Conservation (phyloP, 2,888 invertebrate species). For the Lepeophtheirus nordmannii region DNA sequence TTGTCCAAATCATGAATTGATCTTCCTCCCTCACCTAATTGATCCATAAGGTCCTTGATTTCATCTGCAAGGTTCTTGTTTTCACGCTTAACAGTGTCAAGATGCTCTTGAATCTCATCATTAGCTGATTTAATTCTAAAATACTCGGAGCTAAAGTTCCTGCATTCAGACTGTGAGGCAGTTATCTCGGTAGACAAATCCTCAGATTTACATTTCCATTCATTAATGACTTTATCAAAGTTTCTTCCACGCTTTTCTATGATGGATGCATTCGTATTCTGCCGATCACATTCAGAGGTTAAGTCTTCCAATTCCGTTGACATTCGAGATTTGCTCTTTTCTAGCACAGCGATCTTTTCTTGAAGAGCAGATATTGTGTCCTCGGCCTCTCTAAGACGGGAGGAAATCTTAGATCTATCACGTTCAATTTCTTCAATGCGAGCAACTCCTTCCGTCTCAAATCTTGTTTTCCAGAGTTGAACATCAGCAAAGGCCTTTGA, state of each 20-base stretch:
- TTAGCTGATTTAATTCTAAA: conserved; percentile 23
- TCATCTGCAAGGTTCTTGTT: conserved; percentile 34
- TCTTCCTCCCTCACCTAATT: conserved; percentile 36
- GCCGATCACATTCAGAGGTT: conserved; percentile 34
- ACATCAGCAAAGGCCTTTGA: conserved; percentile 22
- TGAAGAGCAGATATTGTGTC: conserved; percentile 40
- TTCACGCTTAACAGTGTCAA: conserved; percentile 22
- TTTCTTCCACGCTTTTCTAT: conserved; percentile 39
- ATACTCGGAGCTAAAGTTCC: conserved; percentile 22
- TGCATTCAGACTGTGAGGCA: conserved; percentile 19
- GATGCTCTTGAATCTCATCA: conserved; percentile 16
- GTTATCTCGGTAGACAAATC: conserved; percentile 18
- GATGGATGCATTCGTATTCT: conserved; percentile 42
- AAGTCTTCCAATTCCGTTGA: conserved; percentile 43
- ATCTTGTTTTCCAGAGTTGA: conserved; percentile 19
- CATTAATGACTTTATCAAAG: conserved; percentile 37
- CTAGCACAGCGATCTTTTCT: conserved; percentile 39
- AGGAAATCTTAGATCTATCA: conserved; percentile 34
- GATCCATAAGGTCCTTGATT: conserved; percentile 34
- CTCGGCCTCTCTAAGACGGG: conserved; percentile 41
- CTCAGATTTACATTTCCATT: conserved; percentile 18
- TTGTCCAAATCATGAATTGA: conserved; percentile 28
- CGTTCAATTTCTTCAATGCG: conserved; percentile 28
- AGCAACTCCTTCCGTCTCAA: conserved; percentile 35
- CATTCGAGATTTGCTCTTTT: conserved; percentile 35